A percentile compares a stretch with the other conserved stretches of the same genome.
Evolutionary conservation across 2,797 vertebrate species (phyloP).

Genomic region (Ctenochaetus hawaiiensis): DNA sequence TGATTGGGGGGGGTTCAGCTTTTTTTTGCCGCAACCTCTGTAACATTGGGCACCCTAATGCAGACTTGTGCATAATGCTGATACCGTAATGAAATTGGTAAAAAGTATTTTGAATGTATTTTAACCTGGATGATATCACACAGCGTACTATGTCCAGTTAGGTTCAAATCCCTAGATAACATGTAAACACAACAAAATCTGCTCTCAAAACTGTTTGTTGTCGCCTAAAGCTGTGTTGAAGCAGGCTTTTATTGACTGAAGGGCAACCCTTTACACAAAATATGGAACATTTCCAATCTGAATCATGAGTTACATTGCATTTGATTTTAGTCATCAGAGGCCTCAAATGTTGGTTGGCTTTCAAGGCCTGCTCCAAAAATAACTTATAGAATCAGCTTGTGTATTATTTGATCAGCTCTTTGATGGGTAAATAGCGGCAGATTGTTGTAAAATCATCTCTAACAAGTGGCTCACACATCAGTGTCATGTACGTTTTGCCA

Average conservation of each 20-base stretch:
- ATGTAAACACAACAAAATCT: not conserved
- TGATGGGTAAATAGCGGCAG: slow-evolving; percentile 37
- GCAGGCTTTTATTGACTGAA: slow-evolving; percentile 3
- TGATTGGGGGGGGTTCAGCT: not conserved
- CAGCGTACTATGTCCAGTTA: not conserved
- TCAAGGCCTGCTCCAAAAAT: slow-evolving; percentile 37
- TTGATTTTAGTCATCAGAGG: slow-evolving; percentile 41
- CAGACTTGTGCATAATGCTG: slow-evolving; percentile 3
- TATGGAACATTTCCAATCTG: slow-evolving; percentile 10
- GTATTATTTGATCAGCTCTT: slow-evolving; percentile 44
- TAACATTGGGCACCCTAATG: not conserved
- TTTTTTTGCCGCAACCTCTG: not conserved
- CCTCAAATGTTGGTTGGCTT: slow-evolving; percentile 7
- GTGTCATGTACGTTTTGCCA: slow-evolving; percentile 40
- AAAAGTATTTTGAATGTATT: not conserved
- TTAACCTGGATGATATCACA: not conserved
- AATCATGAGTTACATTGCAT: slow-evolving; percentile 27
- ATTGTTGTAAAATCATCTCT: slow-evolving; percentile 13
- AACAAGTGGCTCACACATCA: slow-evolving; percentile 14
- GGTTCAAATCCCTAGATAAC: slow-evolving; percentile 5
- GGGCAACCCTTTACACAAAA: slow-evolving; percentile 6
- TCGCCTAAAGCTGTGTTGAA: slow-evolving; percentile 7
- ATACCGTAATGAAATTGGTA: not conserved
- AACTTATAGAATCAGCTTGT: slow-evolving; percentile 37
- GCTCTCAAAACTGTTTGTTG: not conserved